These are phyloP conservation scores for Dasypus novemcinctus DNA, from an alignment of 2,113 vertebrate species.

Conservation along the genomic window DNA sequence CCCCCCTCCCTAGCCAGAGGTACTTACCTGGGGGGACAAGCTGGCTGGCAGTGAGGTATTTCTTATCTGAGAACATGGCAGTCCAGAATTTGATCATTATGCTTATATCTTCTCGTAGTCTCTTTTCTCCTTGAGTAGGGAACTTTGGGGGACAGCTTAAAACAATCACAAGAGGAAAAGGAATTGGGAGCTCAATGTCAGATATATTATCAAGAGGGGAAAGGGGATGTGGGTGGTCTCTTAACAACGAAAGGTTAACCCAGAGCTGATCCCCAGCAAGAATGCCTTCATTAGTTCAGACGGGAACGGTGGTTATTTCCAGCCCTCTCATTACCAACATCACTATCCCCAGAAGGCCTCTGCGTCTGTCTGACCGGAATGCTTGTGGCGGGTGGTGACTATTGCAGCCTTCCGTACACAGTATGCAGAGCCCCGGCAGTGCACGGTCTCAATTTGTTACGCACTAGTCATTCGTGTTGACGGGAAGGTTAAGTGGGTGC, in stretches of 20 bases:
- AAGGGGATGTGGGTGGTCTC: not conserved
- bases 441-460: not conserved
- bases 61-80: slow-evolving; percentile 97
- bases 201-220: not conserved
- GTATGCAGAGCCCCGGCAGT: not conserved
- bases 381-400: not conserved
- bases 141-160: slow-evolving; percentile 91
- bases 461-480: not conserved
- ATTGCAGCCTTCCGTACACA: not conserved
- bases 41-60: slow-evolving; percentile 94
- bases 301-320: too few relatives aligned
- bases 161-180: slow-evolving; percentile 56
- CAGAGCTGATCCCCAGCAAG: not conserved
- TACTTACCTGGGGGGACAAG: slow-evolving; percentile 92
- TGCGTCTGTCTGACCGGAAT: too few relatives aligned
- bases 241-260: not conserved
- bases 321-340: too few relatives aligned
- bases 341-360: too few relatives aligned
- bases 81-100: slow-evolving; percentile 98
- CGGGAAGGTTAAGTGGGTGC: not conserved
- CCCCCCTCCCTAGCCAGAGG: not conserved
- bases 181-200: not conserved
- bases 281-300: too few relatives aligned
- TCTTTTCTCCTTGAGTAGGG: slow-evolving; percentile 94
- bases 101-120: slow-evolving; percentile 95